Conservation (phyloP, 2,797 vertebrate genomes). For the Linurgus olivaceus region DNA sequence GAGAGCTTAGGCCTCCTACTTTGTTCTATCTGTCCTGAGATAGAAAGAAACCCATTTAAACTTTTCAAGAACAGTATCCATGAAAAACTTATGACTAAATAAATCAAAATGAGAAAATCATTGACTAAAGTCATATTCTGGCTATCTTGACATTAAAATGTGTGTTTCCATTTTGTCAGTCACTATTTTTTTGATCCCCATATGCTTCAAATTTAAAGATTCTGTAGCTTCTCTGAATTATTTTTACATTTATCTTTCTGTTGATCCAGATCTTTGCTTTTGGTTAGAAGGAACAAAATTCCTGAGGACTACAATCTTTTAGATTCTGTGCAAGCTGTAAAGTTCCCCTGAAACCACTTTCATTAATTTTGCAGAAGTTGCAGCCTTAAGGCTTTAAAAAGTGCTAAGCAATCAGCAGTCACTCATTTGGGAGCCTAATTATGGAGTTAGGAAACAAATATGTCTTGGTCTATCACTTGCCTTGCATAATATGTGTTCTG, state of each 20-base stretch:
- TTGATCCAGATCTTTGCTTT: neutral
- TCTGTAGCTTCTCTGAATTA: neutral
- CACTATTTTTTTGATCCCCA: neutral
- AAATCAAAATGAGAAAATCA: neutral
- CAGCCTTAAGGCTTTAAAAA: conserved; percentile 58
- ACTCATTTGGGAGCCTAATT: conserved; percentile 54
- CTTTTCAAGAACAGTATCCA: neutral
- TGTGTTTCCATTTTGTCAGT: neutral
- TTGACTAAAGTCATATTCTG: neutral
- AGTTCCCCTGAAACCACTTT: conserved; percentile 47
- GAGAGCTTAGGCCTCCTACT: neutral
- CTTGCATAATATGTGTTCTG: neutral
- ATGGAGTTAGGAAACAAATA: conserved; percentile 47
- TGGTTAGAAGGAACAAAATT: conserved; percentile 5
- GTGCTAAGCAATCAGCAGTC: conserved; percentile 59
- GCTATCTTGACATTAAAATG: neutral
- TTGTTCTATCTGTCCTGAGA: neutral
- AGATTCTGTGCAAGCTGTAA: conserved; percentile 23
- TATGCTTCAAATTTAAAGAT: neutral
- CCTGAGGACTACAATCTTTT: neutral
- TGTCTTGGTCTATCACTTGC: conserved; percentile 30
- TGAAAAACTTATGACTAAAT: neutral
- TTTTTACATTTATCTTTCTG: neutral
- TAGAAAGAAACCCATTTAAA: neutral
- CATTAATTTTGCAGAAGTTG: conserved; percentile 57